These are phyloP conservation scores for Limosa lapponica DNA, from an alignment of 2,797 vertebrate species.

Conservation along the genomic window DNA sequence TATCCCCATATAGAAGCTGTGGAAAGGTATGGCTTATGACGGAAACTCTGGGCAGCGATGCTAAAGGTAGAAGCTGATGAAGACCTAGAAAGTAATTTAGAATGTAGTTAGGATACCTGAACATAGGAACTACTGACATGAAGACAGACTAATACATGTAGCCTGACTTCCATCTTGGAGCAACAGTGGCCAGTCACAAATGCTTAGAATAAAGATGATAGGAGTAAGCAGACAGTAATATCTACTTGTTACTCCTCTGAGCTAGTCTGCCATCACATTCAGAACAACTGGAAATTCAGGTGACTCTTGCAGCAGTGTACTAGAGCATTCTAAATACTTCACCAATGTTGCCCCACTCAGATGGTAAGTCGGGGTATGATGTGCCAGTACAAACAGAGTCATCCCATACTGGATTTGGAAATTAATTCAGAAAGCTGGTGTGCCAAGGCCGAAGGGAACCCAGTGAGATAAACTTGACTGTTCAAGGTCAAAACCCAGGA, in stretches of 20 bases:
- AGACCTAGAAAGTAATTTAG: neutral
- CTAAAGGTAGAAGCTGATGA: neutral
- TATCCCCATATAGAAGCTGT: neutral
- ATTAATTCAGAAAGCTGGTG: slow-evolving; percentile 28
- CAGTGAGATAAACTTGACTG: neutral
- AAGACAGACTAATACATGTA: neutral
- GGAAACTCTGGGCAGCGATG: neutral
- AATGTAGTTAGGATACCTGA: neutral
- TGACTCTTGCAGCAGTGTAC: neutral
- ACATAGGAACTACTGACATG: neutral
- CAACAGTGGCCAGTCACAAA: neutral
- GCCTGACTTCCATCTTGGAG: neutral
- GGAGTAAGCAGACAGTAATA: neutral
- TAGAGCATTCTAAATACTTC: neutral
- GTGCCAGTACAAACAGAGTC: slow-evolving; percentile 61
- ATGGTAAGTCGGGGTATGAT: neutral
- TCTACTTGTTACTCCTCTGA: neutral
- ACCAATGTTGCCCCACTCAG: neutral
- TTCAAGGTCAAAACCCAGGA: neutral
- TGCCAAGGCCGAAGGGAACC: slow-evolving; percentile 26
- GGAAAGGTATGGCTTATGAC: neutral
- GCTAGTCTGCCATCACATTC: neutral
- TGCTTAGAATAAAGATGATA: neutral
- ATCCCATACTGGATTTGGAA: slow-evolving; percentile 48
- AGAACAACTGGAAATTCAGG: slow-evolving; percentile 22